Base-by-base conservation (phyloP, 2,888 invertebrate species). In the Eustalomyia histrio region DNA sequence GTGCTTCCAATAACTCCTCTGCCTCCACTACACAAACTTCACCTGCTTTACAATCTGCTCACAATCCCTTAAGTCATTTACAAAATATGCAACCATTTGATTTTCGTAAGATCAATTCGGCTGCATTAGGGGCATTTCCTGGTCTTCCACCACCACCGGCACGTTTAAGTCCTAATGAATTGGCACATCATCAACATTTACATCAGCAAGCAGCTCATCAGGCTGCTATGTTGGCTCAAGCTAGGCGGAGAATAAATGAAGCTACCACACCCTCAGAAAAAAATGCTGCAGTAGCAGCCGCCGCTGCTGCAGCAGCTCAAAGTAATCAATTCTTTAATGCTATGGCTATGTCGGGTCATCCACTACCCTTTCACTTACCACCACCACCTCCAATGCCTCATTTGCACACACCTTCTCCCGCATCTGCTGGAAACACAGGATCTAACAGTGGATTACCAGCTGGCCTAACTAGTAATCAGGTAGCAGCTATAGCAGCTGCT, bases 51-150 rank as follows among this genome's bases (percentile, higher is more conserved):
- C 29, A 29, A 29, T 29, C 86, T 60, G 83, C 85, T 61, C 92
- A 93, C 87, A 94, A 94, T 91, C 97, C 98, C 3, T 92, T 98
- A 83, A 97, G 95, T 90, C 94, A 96, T 86, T 92, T 98, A 61
- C 97, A 97, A 91, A 97, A 95, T 86, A 97, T 98, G 97, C 97
- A 98, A 88, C 97, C 98, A 0, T 97, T 97, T 89, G 97, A 98
- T 90, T 97, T 96, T 88, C 94, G 97, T 35, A 96, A 96, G 85
- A 91, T 94, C 52, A 93, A 93, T 72, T 86, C 89, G 14, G 87
- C 88, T 12, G 92, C 93, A 18, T 90, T 92, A 79, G 90, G 92
- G 68, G 91, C 91, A 12, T 92, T 92, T 85, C 90, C 88, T 10
- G 85, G 88, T 8, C 86, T 87, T 60, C 86, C 88, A 68, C 85